Evolutionary conservation across 2,797 vertebrate species (phyloP), one percentile per base, ranked within the genome.

Genomic region (Enoplosus armatus): DNA sequence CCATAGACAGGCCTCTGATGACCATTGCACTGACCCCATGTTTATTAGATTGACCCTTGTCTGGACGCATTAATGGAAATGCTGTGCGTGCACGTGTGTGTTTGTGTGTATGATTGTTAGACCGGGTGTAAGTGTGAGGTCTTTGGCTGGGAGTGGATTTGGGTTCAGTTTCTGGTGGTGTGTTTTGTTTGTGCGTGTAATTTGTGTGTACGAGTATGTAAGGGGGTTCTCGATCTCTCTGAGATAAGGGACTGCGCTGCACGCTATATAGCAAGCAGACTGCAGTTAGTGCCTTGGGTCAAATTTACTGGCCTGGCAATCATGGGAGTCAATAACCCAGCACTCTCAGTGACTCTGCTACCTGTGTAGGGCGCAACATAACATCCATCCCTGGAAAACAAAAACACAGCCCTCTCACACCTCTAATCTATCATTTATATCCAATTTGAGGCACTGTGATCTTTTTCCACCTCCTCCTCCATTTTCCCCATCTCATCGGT

Each of bases 381-480:
- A 94, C 88, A 93, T 73, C 81, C 75, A 91, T 86, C 85, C 89
- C 68, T 77, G 83, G 86, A 85, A 89, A 94, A 94, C 90, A 92
- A 89, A 94, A 92, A 94, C 88, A 92, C 63, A 85, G 77, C 91
- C 85, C 92, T 94, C 93, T 90, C 85, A 89, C 92, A 95, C 91
- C 89, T 31, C 77, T 92, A 93, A 94, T 96, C 94, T 95, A 96
- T 96, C 95, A 97, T 96, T 96, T 95, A 96, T 95, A 94, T 90
- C 92, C 94, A 96, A 95, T 95, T 92, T 95, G 89, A 94, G 91
- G 87, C 33, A 68, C 85, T 88, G 85, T 90, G 90, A 93, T 93
- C 89, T 91, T 88, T 85, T 87, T 86, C 76, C 74, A 59, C 80
- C 77, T 66, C 69, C 69, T 62, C 64, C 80, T 72, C 77, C 64